Conservation (phyloP, 1,140 invertebrate genomes). For the Leguminivora glycinivorella region DNA sequence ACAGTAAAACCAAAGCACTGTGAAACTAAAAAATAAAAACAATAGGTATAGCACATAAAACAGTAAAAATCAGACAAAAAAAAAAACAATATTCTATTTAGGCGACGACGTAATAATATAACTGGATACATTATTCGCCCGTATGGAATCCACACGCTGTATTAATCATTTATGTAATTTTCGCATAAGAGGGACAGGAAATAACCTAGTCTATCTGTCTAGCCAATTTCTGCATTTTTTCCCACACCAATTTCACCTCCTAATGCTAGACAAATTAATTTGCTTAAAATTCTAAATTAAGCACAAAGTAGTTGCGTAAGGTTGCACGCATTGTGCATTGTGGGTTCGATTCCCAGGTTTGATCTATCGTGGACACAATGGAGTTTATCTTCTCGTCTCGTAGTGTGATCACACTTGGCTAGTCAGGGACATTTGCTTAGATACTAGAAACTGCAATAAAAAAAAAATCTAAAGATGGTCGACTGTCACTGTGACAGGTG, state of each 20-base stretch:
- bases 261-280: slow-evolving; percentile 7
- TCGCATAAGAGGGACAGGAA: background rate
- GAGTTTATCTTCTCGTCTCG: background rate
- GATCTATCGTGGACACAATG: slow-evolving; percentile 14
- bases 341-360: slow-evolving; percentile 16
- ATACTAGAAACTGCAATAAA: no score
- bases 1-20: no score
- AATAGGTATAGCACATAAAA: no score
- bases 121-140: no score
- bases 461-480: no score
- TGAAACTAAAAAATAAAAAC: no score
- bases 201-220: background rate
- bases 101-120: no score
- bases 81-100: no score
- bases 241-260: background rate
- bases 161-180: no score
- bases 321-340: slow-evolving; percentile 11
- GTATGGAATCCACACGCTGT: no score
- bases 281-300: background rate
- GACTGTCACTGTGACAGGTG: no score
- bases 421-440: background rate
- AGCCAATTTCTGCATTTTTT: background rate
- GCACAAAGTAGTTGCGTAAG: background rate
- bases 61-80: no score
- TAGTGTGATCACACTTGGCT: background rate